Conservation (phyloP, 2,888 invertebrate species). For the Diarsia brunnea region DNA sequence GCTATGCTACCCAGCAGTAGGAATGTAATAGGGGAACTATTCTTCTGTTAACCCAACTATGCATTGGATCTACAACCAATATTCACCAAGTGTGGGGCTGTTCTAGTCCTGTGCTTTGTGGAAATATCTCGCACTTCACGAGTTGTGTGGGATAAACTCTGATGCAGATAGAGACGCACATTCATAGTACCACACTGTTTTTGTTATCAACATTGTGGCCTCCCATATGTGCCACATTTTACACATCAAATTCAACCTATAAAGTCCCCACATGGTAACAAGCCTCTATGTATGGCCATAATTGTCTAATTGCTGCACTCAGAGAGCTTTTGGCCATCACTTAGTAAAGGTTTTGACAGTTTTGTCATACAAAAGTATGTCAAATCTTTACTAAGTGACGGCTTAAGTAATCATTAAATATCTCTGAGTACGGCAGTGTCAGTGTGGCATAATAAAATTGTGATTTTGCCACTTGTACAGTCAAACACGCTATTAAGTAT, state of each 20-base stretch:
- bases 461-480: no score
- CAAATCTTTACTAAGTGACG: no score
- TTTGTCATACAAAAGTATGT: no score
- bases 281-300: no score
- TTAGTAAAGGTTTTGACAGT: no score
- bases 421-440: no score
- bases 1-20: not conserved
- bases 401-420: no score
- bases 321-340: no score
- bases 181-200: slow-evolving; percentile 88
- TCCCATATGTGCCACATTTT: slow-evolving; percentile 89
- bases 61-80: slow-evolving; percentile 79
- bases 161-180: slow-evolving; percentile 84
- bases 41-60: slow-evolving; percentile 23
- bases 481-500: no score
- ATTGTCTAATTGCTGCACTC: no score
- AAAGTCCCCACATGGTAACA: not conserved
- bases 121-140: slow-evolving; percentile 80
- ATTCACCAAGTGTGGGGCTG: slow-evolving; percentile 83
- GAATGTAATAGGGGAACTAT: not conserved
- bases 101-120: slow-evolving; percentile 83
- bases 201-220: slow-evolving; percentile 83
- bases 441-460: not conserved
- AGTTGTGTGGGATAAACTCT: slow-evolving; percentile 70
- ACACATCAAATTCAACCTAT: not conserved